phyloP scores from a whole-genome alignment of 1,140 invertebrate species.

The Camponotus pennsylvanicus region DNA sequence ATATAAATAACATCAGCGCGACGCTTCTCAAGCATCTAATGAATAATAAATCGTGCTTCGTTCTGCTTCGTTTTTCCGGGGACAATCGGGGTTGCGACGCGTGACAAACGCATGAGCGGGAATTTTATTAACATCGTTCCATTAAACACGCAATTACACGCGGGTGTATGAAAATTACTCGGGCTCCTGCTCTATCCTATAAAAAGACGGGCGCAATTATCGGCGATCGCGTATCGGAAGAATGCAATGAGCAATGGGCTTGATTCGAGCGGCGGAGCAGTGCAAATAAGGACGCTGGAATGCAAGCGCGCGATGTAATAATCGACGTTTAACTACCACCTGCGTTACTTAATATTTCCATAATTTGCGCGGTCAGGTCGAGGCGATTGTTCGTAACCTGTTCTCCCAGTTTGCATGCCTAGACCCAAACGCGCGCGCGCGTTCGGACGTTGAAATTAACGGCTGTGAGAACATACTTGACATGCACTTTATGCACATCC shows the following conservation, averaged over 20 bases:
- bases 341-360: slow-evolving; percentile 55
- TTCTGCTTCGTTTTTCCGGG: slow-evolving; percentile 8
- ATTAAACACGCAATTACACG: slow-evolving; percentile 43
- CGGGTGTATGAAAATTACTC: slow-evolving; percentile 49
- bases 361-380: slow-evolving; percentile 58
- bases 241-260: slow-evolving; percentile 46
- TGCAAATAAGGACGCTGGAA: slow-evolving; percentile 50
- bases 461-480: slow-evolving; percentile 36
- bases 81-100: neutral
- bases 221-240: slow-evolving; percentile 60
- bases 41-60: slow-evolving; percentile 30
- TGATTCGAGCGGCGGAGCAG: slow-evolving; percentile 3
- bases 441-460: slow-evolving; percentile 33
- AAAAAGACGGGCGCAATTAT: slow-evolving; percentile 42
- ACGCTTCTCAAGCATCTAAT: neutral
- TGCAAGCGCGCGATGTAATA: slow-evolving; percentile 58
- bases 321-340: slow-evolving; percentile 54
- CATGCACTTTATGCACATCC: slow-evolving; percentile 23
- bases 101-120: neutral
- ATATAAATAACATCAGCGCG: neutral
- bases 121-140: neutral
- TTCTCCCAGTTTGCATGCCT: neutral
- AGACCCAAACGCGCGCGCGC: neutral
- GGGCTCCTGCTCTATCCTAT: neutral
- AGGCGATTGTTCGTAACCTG: slow-evolving; percentile 57